Evolutionary conservation across 2,888 invertebrate genomes (phyloP).

Genomic region (Gymnosoma rotundatum): DNA sequence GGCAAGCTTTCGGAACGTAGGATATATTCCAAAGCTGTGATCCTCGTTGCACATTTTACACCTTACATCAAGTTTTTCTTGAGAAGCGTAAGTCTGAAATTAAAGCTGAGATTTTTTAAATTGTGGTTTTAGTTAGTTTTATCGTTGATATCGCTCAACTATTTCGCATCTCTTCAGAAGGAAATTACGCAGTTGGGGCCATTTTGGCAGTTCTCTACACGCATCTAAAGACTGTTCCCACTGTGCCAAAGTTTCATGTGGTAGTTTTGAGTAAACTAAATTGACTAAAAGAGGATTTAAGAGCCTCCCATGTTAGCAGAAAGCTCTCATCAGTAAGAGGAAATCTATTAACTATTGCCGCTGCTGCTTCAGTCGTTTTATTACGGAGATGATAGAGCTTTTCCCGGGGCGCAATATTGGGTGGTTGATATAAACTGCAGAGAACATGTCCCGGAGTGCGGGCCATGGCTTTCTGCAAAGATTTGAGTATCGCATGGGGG

Average conservation of each 20-base stretch:
- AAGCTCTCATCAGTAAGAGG: too few species aligned
- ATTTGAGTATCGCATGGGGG: too few species aligned
- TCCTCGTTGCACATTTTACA: conserved; percentile 8
- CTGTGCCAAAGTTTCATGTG: background rate
- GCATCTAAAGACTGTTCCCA: conserved; percentile 23
- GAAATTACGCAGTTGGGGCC: conserved; percentile 26
- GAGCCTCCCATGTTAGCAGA: too few species aligned
- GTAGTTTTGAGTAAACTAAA: conserved; percentile 14
- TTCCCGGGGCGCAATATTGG: too few species aligned
- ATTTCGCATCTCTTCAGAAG: conserved; percentile 17
- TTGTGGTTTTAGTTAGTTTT: too few species aligned
- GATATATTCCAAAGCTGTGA: background rate
- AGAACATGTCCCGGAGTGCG: too few species aligned
- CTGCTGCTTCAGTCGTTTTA: too few species aligned
- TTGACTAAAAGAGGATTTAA: background rate
- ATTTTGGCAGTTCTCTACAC: conserved; percentile 6
- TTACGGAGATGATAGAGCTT: too few species aligned
- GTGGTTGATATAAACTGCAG: too few species aligned
- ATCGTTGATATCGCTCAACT: background rate
- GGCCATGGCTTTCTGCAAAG: too few species aligned
- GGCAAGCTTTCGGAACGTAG: conserved; percentile 14
- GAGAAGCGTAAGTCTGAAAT: conserved; percentile 3
- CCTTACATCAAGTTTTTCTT: background rate
- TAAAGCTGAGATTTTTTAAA: background rate
- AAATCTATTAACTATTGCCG: too few species aligned